Evolutionary conservation across 2,113 vertebrate species (phyloP), one percentile per base, ranked within the genome.

Genomic region (Apteryx mantelli): DNA sequence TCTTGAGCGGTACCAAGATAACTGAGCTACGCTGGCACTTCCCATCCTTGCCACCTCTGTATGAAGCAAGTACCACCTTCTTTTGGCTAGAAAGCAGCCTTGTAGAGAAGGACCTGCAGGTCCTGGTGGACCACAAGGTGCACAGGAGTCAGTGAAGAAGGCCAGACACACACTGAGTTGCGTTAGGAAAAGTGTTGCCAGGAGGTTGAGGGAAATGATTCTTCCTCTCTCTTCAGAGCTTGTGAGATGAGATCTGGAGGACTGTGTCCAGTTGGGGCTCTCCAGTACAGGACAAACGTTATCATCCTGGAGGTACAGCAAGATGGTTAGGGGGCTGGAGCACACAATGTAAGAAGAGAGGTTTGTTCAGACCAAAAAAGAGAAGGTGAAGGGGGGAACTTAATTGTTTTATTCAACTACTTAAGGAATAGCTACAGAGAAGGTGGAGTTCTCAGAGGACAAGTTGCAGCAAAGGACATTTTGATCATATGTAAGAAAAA

Each of bases 161-260:
- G 25, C n/a, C 32, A 56, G 58, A 42, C 1, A 26, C 9, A 55
- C 8, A 2, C 7, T 1, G 30, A 73, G 15, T 9, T 74, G 38
- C 16, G 26, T 21, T 42, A 83, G 38, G 14, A 69, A 4, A 65
- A 53, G 6, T 26, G 21, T 3, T 56, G n/a, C 17, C 48, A 46
- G 42, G 68, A 61, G 28, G 53, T 15, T 1, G 0, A 77, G 10
- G 25, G 22, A 52, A 66, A 66, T 7, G 17, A 42, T 44, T 8
- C 9, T 36, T 78, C 11, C 15, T 3, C 13, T 65, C n/a, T 30
- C 0, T 11, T 52, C 1, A 3, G 25, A 22, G 52, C 12, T 25
- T 48, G 4, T 63, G 60, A 86, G 48, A 69, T 34, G n/a, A 61
- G 11, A 36, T 68, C 38, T 82, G 63, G 53, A 65, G 63, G 1